phyloP scores from a whole-genome alignment of 2,888 invertebrate genomes.

The Ichneumon xanthorius region DNA sequence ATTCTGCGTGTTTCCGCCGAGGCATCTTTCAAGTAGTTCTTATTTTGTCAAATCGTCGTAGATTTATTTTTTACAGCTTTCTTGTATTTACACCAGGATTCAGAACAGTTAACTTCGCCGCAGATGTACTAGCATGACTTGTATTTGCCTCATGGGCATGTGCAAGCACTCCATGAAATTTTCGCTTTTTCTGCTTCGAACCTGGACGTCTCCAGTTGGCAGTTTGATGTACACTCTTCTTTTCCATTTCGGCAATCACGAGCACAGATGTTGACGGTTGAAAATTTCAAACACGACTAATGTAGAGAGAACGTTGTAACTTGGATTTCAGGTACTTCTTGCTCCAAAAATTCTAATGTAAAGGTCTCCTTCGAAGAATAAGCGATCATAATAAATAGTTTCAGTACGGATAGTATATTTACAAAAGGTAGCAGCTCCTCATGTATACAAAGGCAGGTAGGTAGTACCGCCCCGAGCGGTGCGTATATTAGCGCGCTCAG shows the following conservation, averaged over 20 bases:
- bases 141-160: constrained; percentile 49
- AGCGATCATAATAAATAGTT: constrained; percentile 39
- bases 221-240: constrained; percentile 49
- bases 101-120: constrained; percentile 58
- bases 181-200: constrained; percentile 55
- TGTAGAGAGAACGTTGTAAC: constrained; percentile 36
- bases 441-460: too few species aligned
- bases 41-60: constrained; percentile 61
- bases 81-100: constrained; percentile 60
- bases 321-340: constrained; percentile 1
- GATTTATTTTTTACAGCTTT: constrained; percentile 26
- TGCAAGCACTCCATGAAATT: constrained; percentile 58
- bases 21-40: constrained; percentile 66
- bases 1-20: constrained; percentile 69
- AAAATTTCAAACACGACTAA: constrained; percentile 54
- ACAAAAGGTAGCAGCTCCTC: constrained; percentile 37
- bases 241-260: constrained; percentile 56
- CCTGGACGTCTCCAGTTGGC: constrained; percentile 57
- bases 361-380: constrained; percentile 31
- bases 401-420: constrained; percentile 32
- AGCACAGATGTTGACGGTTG: constrained; percentile 45
- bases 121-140: constrained; percentile 58
- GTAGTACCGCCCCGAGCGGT: too few species aligned
- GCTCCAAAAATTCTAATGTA: constrained; percentile 10
- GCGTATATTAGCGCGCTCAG: too few species aligned